phyloP scores from a whole-genome alignment of 2,888 invertebrate species.

The Octonoba sinensis region DNA sequence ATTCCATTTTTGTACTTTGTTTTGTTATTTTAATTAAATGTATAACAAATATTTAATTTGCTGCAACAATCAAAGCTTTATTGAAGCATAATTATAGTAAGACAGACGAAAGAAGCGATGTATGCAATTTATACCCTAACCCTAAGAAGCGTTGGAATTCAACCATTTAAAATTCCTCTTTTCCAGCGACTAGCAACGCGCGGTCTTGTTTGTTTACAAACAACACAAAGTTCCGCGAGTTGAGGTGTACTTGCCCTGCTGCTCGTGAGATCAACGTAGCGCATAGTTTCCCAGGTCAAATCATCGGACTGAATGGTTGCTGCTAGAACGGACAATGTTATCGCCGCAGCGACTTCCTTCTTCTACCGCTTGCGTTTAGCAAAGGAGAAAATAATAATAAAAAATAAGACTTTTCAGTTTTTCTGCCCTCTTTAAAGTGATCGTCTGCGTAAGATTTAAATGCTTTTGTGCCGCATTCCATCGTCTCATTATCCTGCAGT shows the following conservation, averaged over 20 bases:
- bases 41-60: no score
- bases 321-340: conserved; percentile 5
- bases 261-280: conserved; percentile 20
- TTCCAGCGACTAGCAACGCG: no score
- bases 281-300: conserved; percentile 23
- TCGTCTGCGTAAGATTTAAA: neutral
- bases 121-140: no score
- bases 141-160: no score
- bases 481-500: neutral
- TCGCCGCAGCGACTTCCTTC: neutral
- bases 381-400: neutral
- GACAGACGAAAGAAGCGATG: no score
- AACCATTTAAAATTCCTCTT: no score
- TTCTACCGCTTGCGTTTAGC: conserved; percentile 1
- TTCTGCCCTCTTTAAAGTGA: neutral
- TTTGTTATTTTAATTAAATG: no score
- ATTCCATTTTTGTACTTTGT: no score
- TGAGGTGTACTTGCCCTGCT: conserved; percentile 17
- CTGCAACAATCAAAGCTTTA: no score
- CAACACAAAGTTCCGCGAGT: conserved; percentile 16
- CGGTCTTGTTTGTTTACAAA: conserved; percentile 29
- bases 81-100: no score
- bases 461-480: neutral
- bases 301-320: neutral
- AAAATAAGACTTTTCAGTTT: no score